These are phyloP conservation scores for Calephelis nemesis DNA, from an alignment of 1,140 invertebrate species.

Conservation along the genomic window DNA sequence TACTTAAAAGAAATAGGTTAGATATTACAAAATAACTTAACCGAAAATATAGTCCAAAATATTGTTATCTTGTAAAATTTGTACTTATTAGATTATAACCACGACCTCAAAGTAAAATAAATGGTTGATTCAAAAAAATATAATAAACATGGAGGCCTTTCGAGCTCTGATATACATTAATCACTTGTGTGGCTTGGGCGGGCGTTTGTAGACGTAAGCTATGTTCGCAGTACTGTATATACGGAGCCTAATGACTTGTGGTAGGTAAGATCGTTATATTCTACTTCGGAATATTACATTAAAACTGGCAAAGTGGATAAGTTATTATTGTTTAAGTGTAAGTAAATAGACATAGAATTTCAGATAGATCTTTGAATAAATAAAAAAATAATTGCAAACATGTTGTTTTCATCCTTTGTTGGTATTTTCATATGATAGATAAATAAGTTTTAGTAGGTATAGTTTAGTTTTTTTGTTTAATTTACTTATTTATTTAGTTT, in stretches of 20 bases:
- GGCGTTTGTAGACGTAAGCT: slow-evolving; percentile 36
- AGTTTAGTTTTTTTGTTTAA: too few species aligned
- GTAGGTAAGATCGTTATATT: slow-evolving; percentile 23
- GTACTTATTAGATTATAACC: slow-evolving; percentile 16
- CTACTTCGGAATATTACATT: slow-evolving; percentile 10
- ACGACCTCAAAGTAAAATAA: slow-evolving; percentile 26
- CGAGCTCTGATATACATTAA: slow-evolving; percentile 65
- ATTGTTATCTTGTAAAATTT: slow-evolving; percentile 15
- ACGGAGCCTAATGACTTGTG: slow-evolving; percentile 45
- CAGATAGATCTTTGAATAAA: not conserved
- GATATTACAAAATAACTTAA: not conserved
- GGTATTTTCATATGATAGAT: too few species aligned
- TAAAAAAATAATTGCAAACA: not conserved
- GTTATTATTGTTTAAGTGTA: not conserved
- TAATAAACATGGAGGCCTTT: slow-evolving; percentile 54
- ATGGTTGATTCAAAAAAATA: slow-evolving; percentile 38
- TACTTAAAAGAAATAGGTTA: slow-evolving; percentile 3
- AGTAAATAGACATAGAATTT: too few species aligned
- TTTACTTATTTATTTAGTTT: too few species aligned
- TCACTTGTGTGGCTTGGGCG: slow-evolving; percentile 54
- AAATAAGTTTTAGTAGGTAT: too few species aligned
- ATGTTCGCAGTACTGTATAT: slow-evolving; percentile 36
- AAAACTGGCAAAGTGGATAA: not conserved
- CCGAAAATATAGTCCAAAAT: slow-evolving; percentile 8
- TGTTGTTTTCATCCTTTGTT: too few species aligned